Conservation (phyloP, 2,888 invertebrate genomes). For the Sesamia inferens region DNA sequence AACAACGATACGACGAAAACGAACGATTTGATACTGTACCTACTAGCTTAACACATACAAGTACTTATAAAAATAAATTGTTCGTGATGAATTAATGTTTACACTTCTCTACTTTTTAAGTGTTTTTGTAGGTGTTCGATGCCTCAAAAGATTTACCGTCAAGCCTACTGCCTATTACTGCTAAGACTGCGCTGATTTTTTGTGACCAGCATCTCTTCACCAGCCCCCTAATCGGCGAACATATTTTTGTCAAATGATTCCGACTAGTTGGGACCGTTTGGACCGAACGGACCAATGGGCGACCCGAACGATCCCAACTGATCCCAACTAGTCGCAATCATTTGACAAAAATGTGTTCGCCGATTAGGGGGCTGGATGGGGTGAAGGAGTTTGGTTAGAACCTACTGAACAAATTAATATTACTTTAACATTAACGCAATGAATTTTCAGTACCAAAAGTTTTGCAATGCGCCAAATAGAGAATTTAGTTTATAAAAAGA, state of each 20-base stretch:
- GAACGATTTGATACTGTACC: neutral
- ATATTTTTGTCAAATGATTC: too few relatives aligned
- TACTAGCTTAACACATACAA: neutral
- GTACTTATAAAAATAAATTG: neutral
- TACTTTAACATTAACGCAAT: neutral
- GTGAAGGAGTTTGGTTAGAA: neutral
- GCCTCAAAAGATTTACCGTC: conserved; percentile 20
- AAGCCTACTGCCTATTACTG: conserved; percentile 18
- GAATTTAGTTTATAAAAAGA: neutral
- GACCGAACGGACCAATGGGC: too few relatives aligned
- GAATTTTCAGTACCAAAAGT: conserved; percentile 13
- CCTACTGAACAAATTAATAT: neutral
- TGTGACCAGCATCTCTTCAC: neutral
- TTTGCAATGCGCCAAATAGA: neutral
- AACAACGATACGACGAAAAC: neutral
- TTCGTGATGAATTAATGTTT: neutral
- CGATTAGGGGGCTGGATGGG: neutral
- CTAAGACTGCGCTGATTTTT: conserved; percentile 4
- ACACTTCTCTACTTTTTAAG: neutral
- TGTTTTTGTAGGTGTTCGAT: conserved; percentile 10
- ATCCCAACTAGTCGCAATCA: too few relatives aligned
- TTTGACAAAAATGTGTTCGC: too few relatives aligned
- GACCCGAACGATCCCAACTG: too few relatives aligned
- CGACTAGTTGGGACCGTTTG: too few relatives aligned
- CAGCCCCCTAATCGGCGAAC: too few relatives aligned